A percentile compares a stretch with the other conserved stretches of the same genome.
Conservation (phyloP, 2,113 vertebrate genomes). For the Lycaon pictus region DNA sequence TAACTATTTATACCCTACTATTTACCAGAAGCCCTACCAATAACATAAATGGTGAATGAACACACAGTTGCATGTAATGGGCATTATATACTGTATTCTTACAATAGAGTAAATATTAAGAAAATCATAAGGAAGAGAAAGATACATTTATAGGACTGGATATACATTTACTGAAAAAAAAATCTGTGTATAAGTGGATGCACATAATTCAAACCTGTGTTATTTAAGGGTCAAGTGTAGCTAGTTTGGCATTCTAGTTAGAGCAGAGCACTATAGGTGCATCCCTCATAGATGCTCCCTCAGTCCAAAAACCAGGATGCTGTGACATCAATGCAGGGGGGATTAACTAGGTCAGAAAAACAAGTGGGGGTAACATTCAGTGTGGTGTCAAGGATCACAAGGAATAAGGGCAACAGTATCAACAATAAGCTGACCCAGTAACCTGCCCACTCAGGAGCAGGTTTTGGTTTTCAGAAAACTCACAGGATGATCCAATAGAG, state of each 20-base stretch:
- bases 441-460: accelerated
- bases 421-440: neutral
- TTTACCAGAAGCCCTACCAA: neutral
- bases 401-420: neutral
- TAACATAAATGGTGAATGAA: neutral
- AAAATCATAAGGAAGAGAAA: neutral
- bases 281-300: neutral
- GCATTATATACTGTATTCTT: neutral
- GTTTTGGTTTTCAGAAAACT: neutral
- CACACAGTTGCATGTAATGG: neutral
- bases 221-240: neutral
- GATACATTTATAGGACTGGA: neutral
- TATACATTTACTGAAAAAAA: neutral
- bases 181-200: neutral
- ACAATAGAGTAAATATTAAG: neutral
- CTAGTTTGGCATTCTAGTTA: neutral
- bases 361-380: too few relatives aligned
- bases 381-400: neutral
- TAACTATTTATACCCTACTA: neutral
- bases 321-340: neutral
- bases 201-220: neutral
- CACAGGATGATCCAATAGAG: neutral
- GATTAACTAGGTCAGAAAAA: neutral
- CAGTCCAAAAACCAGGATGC: neutral
- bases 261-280: neutral